phyloP scores from a whole-genome alignment of 2,797 vertebrate genomes.

The Threskiornis aethiopicus region DNA sequence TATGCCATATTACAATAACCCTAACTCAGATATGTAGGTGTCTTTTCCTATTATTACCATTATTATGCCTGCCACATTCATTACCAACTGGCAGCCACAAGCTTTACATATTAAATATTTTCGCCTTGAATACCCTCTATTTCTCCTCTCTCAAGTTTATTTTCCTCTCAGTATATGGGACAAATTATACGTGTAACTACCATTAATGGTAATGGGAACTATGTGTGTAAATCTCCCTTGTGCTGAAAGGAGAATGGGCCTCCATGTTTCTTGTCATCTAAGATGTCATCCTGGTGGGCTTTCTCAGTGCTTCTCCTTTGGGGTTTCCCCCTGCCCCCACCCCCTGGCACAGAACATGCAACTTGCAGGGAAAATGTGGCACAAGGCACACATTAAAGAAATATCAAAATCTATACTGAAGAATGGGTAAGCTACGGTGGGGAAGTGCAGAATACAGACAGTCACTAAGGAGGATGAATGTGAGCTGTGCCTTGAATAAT shows the following conservation, averaged over 20 bases:
- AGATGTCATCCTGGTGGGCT: not conserved
- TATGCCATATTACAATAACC: constrained; percentile 2
- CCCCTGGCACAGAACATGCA: not conserved
- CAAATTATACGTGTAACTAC: constrained; percentile 23
- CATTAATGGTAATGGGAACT: constrained; percentile 27
- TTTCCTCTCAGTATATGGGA: constrained; percentile 27
- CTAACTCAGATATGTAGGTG: constrained; percentile 15
- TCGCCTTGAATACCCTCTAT: constrained; percentile 57
- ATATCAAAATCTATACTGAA: not conserved
- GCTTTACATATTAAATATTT: constrained; percentile 58
- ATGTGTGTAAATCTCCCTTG: constrained; percentile 21
- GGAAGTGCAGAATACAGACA: not conserved
- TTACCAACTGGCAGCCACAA: constrained; percentile 48
- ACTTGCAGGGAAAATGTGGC: not conserved
- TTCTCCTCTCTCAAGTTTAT: constrained; percentile 65
- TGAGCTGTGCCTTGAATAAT: not conserved
- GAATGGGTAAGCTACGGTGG: not conserved
- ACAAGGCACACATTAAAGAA: not conserved
- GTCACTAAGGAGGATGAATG: not conserved
- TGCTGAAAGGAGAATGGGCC: not conserved
- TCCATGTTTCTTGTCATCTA: not conserved
- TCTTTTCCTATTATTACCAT: constrained; percentile 38
- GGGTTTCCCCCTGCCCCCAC: not conserved
- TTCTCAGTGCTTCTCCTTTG: not conserved
- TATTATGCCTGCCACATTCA: constrained; percentile 32